Evolutionary conservation across 2,113 vertebrate species (phyloP).

Genomic region (Psittacula cyanocephala): DNA sequence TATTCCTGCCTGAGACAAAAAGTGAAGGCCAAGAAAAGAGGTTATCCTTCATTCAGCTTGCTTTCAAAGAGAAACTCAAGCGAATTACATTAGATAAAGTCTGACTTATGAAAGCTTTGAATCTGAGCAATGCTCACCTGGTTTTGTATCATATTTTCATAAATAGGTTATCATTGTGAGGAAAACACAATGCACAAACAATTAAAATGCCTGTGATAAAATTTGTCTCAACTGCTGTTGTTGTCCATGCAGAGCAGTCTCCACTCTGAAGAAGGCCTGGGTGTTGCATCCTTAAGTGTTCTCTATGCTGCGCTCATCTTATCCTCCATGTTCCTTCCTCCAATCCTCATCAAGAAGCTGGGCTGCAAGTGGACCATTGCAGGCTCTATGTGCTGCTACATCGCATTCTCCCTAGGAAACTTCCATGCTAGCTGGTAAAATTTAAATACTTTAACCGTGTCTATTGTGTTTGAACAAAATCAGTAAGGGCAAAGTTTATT

Average conservation of each 20-base stretch:
- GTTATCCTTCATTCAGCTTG: not conserved
- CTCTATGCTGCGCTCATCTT: constrained; percentile 87
- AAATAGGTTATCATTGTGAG: not conserved
- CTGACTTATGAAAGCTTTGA: not conserved
- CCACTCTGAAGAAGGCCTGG: constrained; percentile 86
- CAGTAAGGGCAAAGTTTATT: not conserved
- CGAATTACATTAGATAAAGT: not conserved
- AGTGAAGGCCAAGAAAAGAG: not conserved
- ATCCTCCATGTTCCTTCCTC: constrained; percentile 93
- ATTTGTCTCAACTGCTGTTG: not conserved
- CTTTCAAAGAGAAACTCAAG: not conserved
- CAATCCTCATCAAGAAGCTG: constrained; percentile 87
- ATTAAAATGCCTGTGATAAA: not conserved
- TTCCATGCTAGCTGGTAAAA: constrained; percentile 89
- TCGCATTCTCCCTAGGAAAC: constrained; percentile 90
- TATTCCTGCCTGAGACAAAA: not conserved
- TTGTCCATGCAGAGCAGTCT: constrained; percentile 88
- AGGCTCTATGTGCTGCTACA: constrained; percentile 89
- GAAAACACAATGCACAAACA: not conserved
- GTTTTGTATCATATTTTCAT: not conserved
- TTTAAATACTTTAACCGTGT: not conserved
- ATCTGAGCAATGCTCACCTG: not conserved
- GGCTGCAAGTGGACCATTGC: constrained; percentile 96
- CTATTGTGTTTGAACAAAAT: not conserved
- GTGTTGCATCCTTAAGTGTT: constrained; percentile 87